These are phyloP conservation scores for Boloria selene DNA, from an alignment of 2,888 invertebrate species.

Conservation along the genomic window DNA sequence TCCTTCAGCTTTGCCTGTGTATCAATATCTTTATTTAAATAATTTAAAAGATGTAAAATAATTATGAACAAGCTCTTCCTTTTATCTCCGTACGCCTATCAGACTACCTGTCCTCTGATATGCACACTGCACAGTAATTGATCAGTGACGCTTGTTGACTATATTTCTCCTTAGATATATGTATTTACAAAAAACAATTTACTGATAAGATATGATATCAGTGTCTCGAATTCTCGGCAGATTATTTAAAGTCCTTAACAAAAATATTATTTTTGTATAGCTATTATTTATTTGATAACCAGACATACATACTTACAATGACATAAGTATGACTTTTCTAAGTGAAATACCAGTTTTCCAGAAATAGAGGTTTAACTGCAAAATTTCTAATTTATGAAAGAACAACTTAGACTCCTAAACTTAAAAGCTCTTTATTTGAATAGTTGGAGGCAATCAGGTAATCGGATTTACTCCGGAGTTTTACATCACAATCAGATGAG, in stretches of 20 bases:
- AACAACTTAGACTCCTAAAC: not conserved
- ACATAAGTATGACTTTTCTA: not conserved
- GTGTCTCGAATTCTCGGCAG: slow-evolving; percentile 16
- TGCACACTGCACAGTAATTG: slow-evolving; percentile 4
- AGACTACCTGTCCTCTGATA: slow-evolving; percentile 19
- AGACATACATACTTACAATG: too few species aligned
- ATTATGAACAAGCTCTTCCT: not conserved
- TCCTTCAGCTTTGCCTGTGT: too few species aligned
- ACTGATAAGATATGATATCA: slow-evolving; percentile 21
- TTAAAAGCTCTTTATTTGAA: not conserved
- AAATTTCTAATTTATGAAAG: not conserved
- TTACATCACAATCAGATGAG: slow-evolving; percentile 29
- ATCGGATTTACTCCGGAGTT: slow-evolving; percentile 27
- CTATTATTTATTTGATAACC: too few species aligned
- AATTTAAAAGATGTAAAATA: too few species aligned
- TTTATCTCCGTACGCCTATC: slow-evolving; percentile 8
- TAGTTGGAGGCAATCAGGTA: slow-evolving; percentile 30
- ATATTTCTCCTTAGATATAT: slow-evolving; percentile 1
- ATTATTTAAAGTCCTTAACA: slow-evolving; percentile 1
- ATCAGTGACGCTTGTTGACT: slow-evolving; percentile 24
- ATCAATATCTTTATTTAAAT: too few species aligned
- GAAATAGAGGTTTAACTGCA: not conserved
- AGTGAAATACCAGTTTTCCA: not conserved
- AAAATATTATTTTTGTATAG: not conserved
- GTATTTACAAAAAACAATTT: slow-evolving; percentile 24